Evolutionary conservation across 2,888 invertebrate species (phyloP).

Genomic region (Ophraella communa): DNA sequence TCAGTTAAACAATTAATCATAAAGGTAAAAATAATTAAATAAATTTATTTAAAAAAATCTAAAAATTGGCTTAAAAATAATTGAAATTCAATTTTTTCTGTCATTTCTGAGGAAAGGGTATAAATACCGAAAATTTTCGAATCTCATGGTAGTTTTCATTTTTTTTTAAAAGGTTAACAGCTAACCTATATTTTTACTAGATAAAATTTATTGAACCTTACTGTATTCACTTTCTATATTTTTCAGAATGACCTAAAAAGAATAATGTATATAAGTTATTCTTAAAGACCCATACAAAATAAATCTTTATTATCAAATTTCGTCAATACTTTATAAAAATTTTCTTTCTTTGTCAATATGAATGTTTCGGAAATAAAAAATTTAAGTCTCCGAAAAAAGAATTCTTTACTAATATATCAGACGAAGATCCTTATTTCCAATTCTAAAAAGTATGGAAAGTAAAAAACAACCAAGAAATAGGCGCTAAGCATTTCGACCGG

Average conservation of each 20-base stretch:
- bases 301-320: not conserved
- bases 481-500: not conserved
- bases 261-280: not conserved
- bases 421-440: not conserved
- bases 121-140: no score
- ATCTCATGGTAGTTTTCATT: no score
- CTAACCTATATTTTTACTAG: no score
- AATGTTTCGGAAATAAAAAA: not conserved
- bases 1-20: no score
- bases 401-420: not conserved
- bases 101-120: no score
- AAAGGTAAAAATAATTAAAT: no score
- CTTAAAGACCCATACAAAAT: not conserved
- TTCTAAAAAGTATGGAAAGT: not conserved
- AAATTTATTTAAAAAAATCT: no score
- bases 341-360: not conserved
- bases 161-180: no score
- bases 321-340: not conserved
- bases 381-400: not conserved
- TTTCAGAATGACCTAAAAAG: not conserved
- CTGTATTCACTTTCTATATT: not conserved
- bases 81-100: no score
- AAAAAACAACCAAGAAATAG: not conserved
- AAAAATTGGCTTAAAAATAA: no score
- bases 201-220: not conserved